Percentiles rank a stretch among this genome's conserved stretches.
phyloP scores from a whole-genome alignment of 2,113 vertebrate genomes.

The Cichladusa arquata region DNA sequence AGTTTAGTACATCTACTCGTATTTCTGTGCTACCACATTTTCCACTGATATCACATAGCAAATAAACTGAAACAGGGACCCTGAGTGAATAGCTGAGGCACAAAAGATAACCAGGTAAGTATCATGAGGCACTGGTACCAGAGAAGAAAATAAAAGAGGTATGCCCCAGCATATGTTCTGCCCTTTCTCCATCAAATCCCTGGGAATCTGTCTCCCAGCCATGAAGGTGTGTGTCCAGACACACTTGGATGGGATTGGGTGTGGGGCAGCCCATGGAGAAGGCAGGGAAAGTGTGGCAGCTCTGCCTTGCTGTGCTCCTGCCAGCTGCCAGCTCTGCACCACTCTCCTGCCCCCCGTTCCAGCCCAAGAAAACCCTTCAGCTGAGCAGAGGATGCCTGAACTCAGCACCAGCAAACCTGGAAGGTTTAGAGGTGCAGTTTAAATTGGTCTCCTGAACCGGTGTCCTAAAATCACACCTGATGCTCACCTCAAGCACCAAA shows the following conservation, averaged over 20 bases:
- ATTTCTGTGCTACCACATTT: not conserved
- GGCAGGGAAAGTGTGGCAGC: not conserved
- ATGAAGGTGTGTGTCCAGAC: not conserved
- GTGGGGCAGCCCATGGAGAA: not conserved
- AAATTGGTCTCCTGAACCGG: not conserved
- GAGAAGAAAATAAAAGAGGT: not conserved
- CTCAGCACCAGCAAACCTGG: accelerated
- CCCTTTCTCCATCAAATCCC: not conserved
- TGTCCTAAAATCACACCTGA: not conserved
- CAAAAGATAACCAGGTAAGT: not conserved
- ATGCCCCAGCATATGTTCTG: not conserved
- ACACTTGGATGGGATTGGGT: accelerated
- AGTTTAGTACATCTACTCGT: not conserved
- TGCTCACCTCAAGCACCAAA: not conserved
- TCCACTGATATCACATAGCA: not conserved
- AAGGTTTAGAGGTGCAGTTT: not conserved
- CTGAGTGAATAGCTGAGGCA: not conserved
- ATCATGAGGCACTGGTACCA: not conserved
- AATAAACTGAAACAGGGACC: not conserved
- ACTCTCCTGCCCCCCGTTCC: not conserved
- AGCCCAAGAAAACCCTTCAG: not conserved
- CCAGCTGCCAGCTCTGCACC: not conserved
- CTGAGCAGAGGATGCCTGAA: not conserved
- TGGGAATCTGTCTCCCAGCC: accelerated
- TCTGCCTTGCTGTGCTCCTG: not conserved